Percentiles rank a stretch among this genome's conserved stretches.
Conservation (phyloP, 1,140 invertebrate species). For the Trichoplusia ni region DNA sequence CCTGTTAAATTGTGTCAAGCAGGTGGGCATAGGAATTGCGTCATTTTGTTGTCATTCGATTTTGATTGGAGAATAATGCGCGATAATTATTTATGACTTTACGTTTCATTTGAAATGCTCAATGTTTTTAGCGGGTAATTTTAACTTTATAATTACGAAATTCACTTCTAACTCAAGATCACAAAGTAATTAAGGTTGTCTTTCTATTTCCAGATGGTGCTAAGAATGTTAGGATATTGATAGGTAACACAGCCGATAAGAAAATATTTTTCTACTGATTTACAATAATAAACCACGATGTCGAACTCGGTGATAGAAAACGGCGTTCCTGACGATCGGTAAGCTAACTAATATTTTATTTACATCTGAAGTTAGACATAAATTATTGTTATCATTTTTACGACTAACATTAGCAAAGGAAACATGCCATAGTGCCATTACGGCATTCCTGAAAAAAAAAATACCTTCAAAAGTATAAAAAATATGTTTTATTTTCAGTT, state of each 20-base stretch:
- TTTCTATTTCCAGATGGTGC: slow-evolving; percentile 42
- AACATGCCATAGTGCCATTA: too few species aligned
- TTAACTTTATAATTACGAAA: background rate
- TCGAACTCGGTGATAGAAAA: slow-evolving; percentile 62
- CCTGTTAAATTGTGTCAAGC: background rate
- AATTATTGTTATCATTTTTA: too few species aligned
- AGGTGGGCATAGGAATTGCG: background rate
- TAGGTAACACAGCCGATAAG: background rate
- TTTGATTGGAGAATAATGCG: slow-evolving; percentile 16
- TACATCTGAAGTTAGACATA: too few species aligned
- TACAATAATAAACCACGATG: slow-evolving; percentile 43
- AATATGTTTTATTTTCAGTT: slow-evolving; percentile 58
- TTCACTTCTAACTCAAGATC: background rate
- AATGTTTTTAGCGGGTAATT: slow-evolving; percentile 25
- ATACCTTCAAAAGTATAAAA: too few species aligned
- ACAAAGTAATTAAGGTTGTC: too few species aligned
- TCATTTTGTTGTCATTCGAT: slow-evolving; percentile 28
- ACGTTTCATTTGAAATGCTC: slow-evolving; percentile 24
- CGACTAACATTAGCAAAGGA: too few species aligned
- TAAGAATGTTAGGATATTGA: slow-evolving; percentile 43
- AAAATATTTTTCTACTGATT: slow-evolving; percentile 27
- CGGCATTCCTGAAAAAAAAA: too few species aligned
- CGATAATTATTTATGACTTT: background rate
- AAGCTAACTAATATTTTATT: slow-evolving; percentile 26
- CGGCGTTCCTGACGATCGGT: slow-evolving; percentile 64